These are phyloP conservation scores for Thalassaphorura encarpata DNA, from an alignment of 1,140 invertebrate species.

Conservation along the genomic window DNA sequence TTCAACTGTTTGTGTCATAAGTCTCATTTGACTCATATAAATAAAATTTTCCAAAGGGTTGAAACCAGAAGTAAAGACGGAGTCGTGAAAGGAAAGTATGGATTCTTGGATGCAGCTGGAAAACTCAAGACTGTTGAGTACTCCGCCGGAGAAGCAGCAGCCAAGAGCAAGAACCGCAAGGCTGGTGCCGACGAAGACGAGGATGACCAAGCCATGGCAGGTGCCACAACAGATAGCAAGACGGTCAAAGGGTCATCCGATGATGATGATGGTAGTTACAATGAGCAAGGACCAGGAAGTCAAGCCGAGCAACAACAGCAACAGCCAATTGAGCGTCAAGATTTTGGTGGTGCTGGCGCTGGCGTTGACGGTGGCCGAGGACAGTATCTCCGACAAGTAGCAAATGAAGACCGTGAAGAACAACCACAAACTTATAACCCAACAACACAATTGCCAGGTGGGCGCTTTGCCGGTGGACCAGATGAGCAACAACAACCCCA, in stretches of 20 bases:
- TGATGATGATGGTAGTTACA: not conserved
- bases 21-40: no score
- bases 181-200: not conserved
- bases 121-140: constrained; percentile 75
- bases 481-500: not conserved
- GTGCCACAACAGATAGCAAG: not conserved
- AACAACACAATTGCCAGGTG: constrained; percentile 40
- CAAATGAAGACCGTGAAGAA: constrained; percentile 32
- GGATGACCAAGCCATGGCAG: not conserved
- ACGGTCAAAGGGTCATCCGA: not conserved
- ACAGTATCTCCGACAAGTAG: constrained; percentile 35
- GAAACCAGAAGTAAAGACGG: constrained; percentile 69
- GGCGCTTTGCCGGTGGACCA: constrained; percentile 18
- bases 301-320: no score
- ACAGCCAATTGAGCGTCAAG: constrained; percentile 4
- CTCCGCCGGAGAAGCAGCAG: constrained; percentile 37
- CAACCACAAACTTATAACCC: constrained; percentile 40
- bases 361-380: not conserved
- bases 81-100: constrained; percentile 75
- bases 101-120: constrained; percentile 60
- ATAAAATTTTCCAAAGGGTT: no score
- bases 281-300: not conserved
- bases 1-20: no score
- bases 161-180: not conserved
- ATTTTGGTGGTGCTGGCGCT: not conserved